Evolutionary conservation across 2,113 vertebrate species (phyloP).

Genomic region (Shinisaurus crocodilurus): DNA sequence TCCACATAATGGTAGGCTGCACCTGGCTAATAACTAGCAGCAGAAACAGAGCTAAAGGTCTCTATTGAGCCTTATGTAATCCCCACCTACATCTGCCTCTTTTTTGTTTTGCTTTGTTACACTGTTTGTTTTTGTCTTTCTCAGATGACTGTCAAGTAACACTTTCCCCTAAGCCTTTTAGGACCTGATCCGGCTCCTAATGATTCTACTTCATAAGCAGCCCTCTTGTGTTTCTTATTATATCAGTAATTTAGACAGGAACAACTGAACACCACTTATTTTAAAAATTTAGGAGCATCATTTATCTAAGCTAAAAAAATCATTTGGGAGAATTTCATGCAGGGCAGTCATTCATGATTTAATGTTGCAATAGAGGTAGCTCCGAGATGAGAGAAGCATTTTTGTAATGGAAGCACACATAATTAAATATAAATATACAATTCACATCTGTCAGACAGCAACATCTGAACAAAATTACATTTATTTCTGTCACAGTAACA

Average conservation of each 20-base stretch:
- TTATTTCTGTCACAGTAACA: constrained; percentile 21
- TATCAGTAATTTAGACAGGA: not conserved
- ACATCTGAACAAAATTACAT: constrained; percentile 22
- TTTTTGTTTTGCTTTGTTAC: not conserved
- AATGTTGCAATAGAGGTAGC: constrained; percentile 14
- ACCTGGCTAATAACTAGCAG: not conserved
- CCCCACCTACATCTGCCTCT: not conserved
- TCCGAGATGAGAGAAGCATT: constrained; percentile 7
- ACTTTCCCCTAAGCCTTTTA: not conserved
- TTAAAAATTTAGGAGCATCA: constrained; percentile 21
- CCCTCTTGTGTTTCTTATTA: not conserved
- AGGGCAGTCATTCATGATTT: not conserved
- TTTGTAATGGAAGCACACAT: not conserved
- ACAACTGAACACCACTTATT: constrained; percentile 19
- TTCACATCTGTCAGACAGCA: not conserved
- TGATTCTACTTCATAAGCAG: not conserved
- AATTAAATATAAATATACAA: constrained; percentile 8
- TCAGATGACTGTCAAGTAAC: not conserved
- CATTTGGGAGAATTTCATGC: constrained; percentile 7
- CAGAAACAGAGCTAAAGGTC: not conserved
- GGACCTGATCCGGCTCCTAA: not conserved
- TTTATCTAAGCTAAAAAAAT: not conserved
- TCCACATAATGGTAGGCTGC: not conserved
- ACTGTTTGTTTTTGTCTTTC: not conserved
- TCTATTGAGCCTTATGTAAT: not conserved